phyloP scores from a whole-genome alignment of 2,888 invertebrate species.

The Diarsia mendica region DNA sequence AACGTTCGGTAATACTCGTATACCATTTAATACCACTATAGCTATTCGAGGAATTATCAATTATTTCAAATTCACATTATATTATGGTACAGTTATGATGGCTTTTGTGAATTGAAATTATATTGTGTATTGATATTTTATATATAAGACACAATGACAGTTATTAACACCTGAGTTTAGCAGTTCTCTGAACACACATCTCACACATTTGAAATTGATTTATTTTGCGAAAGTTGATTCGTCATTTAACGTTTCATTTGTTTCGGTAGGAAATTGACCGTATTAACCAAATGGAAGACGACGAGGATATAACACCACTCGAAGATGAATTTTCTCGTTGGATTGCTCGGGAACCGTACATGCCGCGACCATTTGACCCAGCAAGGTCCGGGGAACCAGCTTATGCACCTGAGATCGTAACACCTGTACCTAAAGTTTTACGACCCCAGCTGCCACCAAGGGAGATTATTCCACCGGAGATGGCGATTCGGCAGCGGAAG shows the following conservation, averaged over 20 bases:
- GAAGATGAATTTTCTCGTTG: conserved; percentile 67
- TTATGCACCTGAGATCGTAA: conserved; percentile 25
- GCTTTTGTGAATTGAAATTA: no score
- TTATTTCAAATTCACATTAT: not conserved
- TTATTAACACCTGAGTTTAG: not conserved
- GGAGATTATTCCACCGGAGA: conserved; percentile 9
- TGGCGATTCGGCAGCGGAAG: not conserved
- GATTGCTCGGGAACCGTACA: conserved; percentile 64
- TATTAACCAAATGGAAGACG: conserved; percentile 74
- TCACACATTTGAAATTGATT: not conserved
- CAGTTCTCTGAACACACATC: not conserved
- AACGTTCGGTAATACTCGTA: not conserved
- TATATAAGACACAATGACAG: not conserved
- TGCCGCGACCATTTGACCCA: conserved; percentile 53
- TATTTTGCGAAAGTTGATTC: not conserved
- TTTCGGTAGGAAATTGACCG: conserved; percentile 77
- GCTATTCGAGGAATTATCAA: not conserved
- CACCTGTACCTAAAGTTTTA: conserved; percentile 18
- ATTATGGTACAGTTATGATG: not conserved
- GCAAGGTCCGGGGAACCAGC: not conserved
- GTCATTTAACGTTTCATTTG: conserved; percentile 22
- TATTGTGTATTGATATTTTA: not conserved
- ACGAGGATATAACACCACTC: conserved; percentile 58
- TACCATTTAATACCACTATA: not conserved
- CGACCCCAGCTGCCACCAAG: conserved; percentile 12